phyloP scores from a whole-genome alignment of 2,797 vertebrate species.

The Pangasius macronema region DNA sequence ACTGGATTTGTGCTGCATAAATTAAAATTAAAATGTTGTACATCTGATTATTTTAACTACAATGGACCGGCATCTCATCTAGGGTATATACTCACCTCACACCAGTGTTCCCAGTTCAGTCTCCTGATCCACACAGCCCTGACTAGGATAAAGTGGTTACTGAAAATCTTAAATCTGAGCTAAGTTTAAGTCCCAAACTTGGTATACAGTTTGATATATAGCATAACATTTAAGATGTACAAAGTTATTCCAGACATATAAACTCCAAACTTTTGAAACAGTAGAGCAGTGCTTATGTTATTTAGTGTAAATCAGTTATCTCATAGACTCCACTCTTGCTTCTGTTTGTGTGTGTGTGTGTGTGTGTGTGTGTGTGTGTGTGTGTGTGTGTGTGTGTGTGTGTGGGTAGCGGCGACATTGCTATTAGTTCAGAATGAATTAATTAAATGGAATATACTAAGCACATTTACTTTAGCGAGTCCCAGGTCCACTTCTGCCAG shows the following conservation, averaged over 20 bases:
- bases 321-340: slow-evolving; percentile 12
- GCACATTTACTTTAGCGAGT: slow-evolving; percentile 5
- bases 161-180: not conserved
- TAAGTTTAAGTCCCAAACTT: not conserved
- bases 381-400: slow-evolving; percentile 14
- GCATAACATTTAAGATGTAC: not conserved
- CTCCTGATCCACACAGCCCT: not conserved
- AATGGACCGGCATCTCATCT: not conserved
- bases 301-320: slow-evolving; percentile 31
- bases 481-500: slow-evolving; percentile 15
- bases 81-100: too few species aligned
- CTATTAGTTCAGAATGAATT: slow-evolving; percentile 42
- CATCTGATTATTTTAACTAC: not conserved
- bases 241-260: not conserved
- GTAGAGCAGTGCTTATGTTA: not conserved
- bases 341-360: slow-evolving; percentile 24
- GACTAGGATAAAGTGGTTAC: not conserved
- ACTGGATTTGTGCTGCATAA: not conserved
- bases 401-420: not conserved
- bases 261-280: not conserved
- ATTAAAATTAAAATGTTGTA: not conserved
- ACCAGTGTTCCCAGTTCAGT: not conserved
- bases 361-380: too few species aligned
- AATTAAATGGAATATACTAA: slow-evolving; percentile 37
- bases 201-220: not conserved